Evolutionary conservation across 2,888 invertebrate genomes (phyloP).

Genomic region (Pristionchus mayeri): DNA sequence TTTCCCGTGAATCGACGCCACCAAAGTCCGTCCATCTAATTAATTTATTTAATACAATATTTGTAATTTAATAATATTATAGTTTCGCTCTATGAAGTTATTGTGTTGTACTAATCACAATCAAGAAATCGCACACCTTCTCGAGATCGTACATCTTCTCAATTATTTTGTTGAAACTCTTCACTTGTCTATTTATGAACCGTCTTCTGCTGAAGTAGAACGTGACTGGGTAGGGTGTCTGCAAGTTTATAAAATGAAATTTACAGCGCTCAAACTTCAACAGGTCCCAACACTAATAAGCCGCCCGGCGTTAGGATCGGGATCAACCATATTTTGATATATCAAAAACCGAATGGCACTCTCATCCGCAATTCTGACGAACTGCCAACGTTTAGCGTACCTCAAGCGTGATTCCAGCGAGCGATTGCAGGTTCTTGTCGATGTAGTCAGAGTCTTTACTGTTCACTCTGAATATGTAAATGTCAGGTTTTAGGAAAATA

Average conservation of each 20-base stretch:
- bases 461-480: background rate
- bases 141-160: constrained; percentile 28
- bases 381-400: background rate
- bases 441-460: background rate
- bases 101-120: too few relatives aligned
- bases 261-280: too few relatives aligned
- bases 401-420: background rate
- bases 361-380: too few relatives aligned
- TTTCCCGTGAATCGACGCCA: constrained; percentile 35
- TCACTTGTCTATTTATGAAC: constrained; percentile 22
- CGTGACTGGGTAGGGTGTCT: background rate
- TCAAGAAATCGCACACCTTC: background rate
- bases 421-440: background rate
- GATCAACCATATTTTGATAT: too few relatives aligned
- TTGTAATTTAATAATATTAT: too few relatives aligned
- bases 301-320: too few relatives aligned
- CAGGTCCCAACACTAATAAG: too few relatives aligned
- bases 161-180: background rate
- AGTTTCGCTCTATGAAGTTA: too few relatives aligned
- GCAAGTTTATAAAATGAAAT: background rate
- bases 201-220: constrained; percentile 24
- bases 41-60: too few relatives aligned
- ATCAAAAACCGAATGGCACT: too few relatives aligned
- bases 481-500: too few relatives aligned
- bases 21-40: constrained; percentile 37